Percentiles rank a stretch among this genome's conserved stretches.
Evolutionary conservation across 23 tunicate genomes (phyloP).

Genomic region (Clavelina lepadiformis): DNA sequence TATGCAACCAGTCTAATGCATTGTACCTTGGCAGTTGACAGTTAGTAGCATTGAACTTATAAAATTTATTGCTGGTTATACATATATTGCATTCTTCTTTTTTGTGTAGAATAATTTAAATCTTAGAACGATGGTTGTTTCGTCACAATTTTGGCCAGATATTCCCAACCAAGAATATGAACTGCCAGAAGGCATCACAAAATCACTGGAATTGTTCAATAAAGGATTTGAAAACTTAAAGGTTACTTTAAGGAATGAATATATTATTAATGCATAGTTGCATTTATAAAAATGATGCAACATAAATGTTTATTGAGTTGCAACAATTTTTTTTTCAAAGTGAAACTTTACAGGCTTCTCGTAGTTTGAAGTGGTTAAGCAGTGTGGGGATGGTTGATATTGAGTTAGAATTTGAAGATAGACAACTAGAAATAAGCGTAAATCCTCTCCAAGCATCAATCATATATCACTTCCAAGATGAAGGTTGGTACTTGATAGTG

Average conservation of each 20-base stretch:
- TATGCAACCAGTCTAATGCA: background rate
- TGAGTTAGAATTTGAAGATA: slow-evolving; percentile 60
- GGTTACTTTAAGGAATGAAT: background rate
- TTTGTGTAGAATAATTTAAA: slow-evolving; percentile 23
- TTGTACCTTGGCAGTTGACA: too few relatives aligned
- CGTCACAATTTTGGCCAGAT: slow-evolving; percentile 86
- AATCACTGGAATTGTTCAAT: slow-evolving; percentile 41
- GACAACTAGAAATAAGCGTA: slow-evolving; percentile 37
- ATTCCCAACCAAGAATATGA: slow-evolving; percentile 38
- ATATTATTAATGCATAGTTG: too few relatives aligned
- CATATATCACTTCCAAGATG: slow-evolving; percentile 52
- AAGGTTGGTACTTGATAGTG: slow-evolving; percentile 38
- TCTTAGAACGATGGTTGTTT: slow-evolving; percentile 44
- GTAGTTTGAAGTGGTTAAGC: slow-evolving; percentile 46
- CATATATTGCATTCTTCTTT: background rate
- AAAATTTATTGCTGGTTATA: background rate
- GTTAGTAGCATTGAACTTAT: too few relatives aligned
- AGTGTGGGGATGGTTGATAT: slow-evolving; percentile 64
- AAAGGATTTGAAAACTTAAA: slow-evolving; percentile 65
- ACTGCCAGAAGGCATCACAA: slow-evolving; percentile 28
- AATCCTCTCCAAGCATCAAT: slow-evolving; percentile 71
- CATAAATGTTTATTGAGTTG: too few relatives aligned
- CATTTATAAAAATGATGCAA: too few relatives aligned
- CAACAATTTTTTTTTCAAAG: background rate
- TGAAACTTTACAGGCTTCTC: slow-evolving; percentile 42